Evolutionary conservation across 2,797 vertebrate species (phyloP).

Genomic region (Cossypha caffra): DNA sequence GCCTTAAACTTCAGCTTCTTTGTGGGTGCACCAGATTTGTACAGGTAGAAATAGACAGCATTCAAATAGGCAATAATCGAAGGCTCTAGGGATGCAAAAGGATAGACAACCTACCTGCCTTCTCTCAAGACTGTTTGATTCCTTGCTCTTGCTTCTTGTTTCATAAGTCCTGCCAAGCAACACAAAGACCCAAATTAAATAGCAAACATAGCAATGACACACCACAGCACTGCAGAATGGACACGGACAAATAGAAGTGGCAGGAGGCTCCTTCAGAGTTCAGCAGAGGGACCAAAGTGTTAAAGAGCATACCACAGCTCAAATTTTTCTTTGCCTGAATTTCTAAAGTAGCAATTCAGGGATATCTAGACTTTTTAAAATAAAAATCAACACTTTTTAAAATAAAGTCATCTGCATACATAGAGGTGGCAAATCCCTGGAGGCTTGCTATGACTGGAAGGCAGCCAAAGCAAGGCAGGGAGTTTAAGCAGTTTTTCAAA

Average conservation of each 20-base stretch:
- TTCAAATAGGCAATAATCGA: neutral
- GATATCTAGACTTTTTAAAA: neutral
- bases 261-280: neutral
- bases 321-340: neutral
- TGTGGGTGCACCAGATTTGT: accelerated
- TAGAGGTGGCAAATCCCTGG: neutral
- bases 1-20: neutral
- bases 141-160: neutral
- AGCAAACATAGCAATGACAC: accelerated
- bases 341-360: neutral
- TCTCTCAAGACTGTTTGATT: neutral
- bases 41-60: neutral
- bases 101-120: neutral
- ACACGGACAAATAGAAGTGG: accelerated
- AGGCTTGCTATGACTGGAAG: neutral
- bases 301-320: accelerated
- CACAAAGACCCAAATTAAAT: neutral
- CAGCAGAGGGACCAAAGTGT: neutral
- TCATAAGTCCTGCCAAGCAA: neutral
- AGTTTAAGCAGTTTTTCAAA: neutral
- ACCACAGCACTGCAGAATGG: neutral
- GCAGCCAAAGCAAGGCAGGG: neutral
- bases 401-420: neutral
- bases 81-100: neutral
- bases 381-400: neutral